These are phyloP conservation scores for Teleiodes luculella DNA, from an alignment of 2,888 invertebrate species.

Conservation along the genomic window DNA sequence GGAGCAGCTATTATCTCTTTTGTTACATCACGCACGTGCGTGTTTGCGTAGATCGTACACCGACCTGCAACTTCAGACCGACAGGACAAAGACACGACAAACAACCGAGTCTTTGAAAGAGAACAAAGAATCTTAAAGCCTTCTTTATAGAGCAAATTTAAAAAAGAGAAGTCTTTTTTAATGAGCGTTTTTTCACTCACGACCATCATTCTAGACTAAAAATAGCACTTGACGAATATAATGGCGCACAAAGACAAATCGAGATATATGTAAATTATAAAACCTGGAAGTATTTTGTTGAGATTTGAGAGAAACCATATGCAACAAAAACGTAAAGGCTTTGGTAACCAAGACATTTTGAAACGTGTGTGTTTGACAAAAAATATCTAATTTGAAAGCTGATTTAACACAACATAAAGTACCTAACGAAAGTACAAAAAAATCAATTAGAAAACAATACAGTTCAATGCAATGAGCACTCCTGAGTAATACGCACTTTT, in stretches of 20 bases:
- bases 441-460: constrained; percentile 26
- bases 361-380: neutral
- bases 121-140: constrained; percentile 33
- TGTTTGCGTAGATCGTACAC: constrained; percentile 4
- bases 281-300: constrained; percentile 43
- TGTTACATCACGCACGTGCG: constrained; percentile 10
- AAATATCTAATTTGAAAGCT: constrained; percentile 6
- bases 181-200: constrained; percentile 30
- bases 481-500: constrained; percentile 47
- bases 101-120: constrained; percentile 16
- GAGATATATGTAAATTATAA: constrained; percentile 39
- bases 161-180: constrained; percentile 27
- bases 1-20: neutral
- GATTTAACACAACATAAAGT: neutral
- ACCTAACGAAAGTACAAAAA: constrained; percentile 8
- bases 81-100: constrained; percentile 31
- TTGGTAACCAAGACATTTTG: constrained; percentile 11
- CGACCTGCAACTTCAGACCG: constrained; percentile 29
- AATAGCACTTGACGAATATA: constrained; percentile 44
- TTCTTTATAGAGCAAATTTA: constrained; percentile 33
- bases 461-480: constrained; percentile 26
- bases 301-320: constrained; percentile 18
- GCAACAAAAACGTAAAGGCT: constrained; percentile 4
- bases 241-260: constrained; percentile 23
- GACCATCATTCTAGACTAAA: constrained; percentile 35